Evolutionary conservation across 1,140 invertebrate species (phyloP), one percentile per base, ranked within the genome.

Genomic region (Cecropterus lyciades): DNA sequence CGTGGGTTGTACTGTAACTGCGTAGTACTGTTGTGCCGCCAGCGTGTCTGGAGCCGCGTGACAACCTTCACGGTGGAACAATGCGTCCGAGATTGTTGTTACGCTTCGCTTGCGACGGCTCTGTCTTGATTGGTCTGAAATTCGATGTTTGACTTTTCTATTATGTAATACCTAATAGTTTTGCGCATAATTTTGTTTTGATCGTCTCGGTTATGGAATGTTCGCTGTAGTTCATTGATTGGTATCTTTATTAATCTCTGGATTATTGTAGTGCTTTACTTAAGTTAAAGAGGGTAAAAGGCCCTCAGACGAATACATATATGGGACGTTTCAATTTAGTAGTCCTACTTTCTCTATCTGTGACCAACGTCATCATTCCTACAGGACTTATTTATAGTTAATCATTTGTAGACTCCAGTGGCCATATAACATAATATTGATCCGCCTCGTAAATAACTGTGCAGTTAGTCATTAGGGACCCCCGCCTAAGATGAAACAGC

Each of bases 1-100:
- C 40, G 57, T 60, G 43, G 57, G 57, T 60, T 33, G 57, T 59
- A 30, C 48, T 46, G 43, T 48, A 59, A 55, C 52, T 55, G 56
- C 42, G 56, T 33, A 45, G 56, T 30, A 11, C 6, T n/a, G n/a
- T n/a, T 5, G 20, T 20, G 56, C 56, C 56, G 56, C 56, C 56
- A 59, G 24, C 56, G 9, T 59, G 56, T 59, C 56, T 59, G 24
- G 56, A 59, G 10, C 56, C 43, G 20, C 57, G 9, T 48, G 57
- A 13, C 57, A 46, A 49, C 45, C 27, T 49, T 48, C 43, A 33
- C 27, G 56, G 11, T 46, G 24, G 8, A 59, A 59, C 42, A 27
- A 33, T 59, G 17, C 14, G 6, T 48, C 16, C 3, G 14, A 48
- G 24, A 48, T 45, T 24, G 24, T 33, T 3, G 13, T 8, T 45